Conservation (phyloP, 2,113 vertebrate species). For the Ibidorhyncha struthersii region DNA sequence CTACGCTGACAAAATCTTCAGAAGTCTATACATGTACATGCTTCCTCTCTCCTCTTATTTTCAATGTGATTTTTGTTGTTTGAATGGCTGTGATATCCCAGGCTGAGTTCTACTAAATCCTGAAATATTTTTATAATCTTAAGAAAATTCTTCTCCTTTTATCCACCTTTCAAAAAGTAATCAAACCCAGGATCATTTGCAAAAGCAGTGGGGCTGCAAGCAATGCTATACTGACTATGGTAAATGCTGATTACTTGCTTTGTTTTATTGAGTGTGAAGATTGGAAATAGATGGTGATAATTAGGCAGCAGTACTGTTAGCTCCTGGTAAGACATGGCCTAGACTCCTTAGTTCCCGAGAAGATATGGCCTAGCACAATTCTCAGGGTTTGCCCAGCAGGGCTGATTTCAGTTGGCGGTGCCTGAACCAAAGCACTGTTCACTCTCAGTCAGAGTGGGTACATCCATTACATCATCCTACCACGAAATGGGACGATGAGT, state of each 20-base stretch:
- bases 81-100: neutral
- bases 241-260: neutral
- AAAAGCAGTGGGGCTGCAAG: neutral
- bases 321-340: no score
- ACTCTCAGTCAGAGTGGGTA: no score
- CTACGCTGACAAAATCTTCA: neutral
- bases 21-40: neutral
- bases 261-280: neutral
- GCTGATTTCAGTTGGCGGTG: no score
- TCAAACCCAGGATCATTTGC: neutral
- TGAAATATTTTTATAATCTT: neutral
- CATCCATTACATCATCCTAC: no score
- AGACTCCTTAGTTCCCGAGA: no score
- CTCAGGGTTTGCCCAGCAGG: no score
- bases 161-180: neutral
- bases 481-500: no score
- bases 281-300: neutral
- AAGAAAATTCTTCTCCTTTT: neutral
- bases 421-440: no score
- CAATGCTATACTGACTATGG: no score
- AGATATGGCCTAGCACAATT: no score
- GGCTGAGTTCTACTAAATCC: neutral
- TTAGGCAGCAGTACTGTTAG: neutral
- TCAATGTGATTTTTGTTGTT: neutral
- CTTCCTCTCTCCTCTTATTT: neutral